Base-by-base conservation (phyloP, 2,888 invertebrate species). In the Lasioglossum lativentre region DNA sequence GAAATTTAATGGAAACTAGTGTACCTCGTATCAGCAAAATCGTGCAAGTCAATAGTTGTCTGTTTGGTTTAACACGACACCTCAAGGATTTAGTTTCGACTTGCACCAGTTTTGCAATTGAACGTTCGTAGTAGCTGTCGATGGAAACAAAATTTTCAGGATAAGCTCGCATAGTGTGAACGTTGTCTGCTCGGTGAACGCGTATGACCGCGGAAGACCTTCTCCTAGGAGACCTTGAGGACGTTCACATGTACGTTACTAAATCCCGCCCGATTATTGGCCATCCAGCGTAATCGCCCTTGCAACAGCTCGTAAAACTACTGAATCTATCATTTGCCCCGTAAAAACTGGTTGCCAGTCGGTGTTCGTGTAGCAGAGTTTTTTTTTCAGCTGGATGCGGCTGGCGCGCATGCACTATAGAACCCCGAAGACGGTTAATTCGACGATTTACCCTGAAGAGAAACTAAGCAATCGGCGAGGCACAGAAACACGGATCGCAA, bases 311-410 rank as follows among this genome's bases (percentile, higher is more conserved):
- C 34, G 34, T 38, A 38, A 66, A 19, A 34, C 30, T 34, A 19
- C 66, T 66, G 66, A 66, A 66, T 66, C 19, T 66, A 66, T 34
- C 66, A 66, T 66, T 66, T 66, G 45, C 23, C 66, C 19, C 34
- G 66, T 66, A 34, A 66, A 66, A 66, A 38, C 3, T 30, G 66
- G 66, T 66, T 66, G 66, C 34, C 34, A 66, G 34, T 34, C 19
- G 34, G 34, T 38, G 56, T 56, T 34, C 66, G 66, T 38, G 66
- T 34, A n/a, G 40, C 70, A 12, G 40, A 40, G 19, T 70, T 70
- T 40, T 40, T 70, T 70, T 40, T 40, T 40, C 70, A 38, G 14
- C 5, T 4, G 2, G 40, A 70, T n/a, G n/a, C 40, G 40, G 56
- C 68, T 2, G 30, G 10, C 23, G 23, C 38, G 30, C 23, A 30